Base-by-base conservation (phyloP, 2,888 invertebrate genomes). In the Athalia rosae region DNA sequence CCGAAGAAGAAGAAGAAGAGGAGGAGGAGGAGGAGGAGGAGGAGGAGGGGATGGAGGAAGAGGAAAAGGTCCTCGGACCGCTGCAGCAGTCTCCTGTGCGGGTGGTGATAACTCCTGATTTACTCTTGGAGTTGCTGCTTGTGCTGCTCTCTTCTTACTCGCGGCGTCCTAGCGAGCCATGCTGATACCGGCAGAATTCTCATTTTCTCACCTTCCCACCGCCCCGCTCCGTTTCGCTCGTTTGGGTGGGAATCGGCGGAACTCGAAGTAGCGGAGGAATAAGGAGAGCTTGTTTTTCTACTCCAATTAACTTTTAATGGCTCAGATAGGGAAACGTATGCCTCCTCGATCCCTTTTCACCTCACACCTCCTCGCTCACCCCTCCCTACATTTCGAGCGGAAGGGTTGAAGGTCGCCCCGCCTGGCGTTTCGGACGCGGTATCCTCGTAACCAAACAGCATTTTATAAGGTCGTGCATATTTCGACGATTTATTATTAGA, bases 301-400 rank as follows among this genome's bases (percentile, higher is more conserved):
- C 85, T 86, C 85, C 85, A 86, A 86, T 87, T 87, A 87, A 87
- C 85, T 87, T 87, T 87, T 86, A 85, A 86, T 85, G 85, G 85
- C 82, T 80, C 82, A 85, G 85, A 87, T 87, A 85, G 86, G 85
- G 84, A 85, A 86, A 86, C 86, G 85, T 86, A 85, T 86, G 85
- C 83, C 84, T 82, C 83, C 62, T 53, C 67, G 9, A 67, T 15
- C 76, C 62, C 43, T 71, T 69, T 64, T 48, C 69, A 53, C 61
- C 67, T 48, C 11, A 77, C 74, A 61, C 76, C 74, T 56, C 43
- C 74, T 47, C 48, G 59, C 64, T 76, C 45, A 13, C 59, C 64
- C 67, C 71, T 48, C 59, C 9, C 11, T 53, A 11, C 53, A 11
- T 7, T n/a, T 53, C n/a, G 53, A 7, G 4, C n/a, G 28, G 28